Conservation (phyloP, 2,888 invertebrate species). For the Aporophyla lueneburgensis region DNA sequence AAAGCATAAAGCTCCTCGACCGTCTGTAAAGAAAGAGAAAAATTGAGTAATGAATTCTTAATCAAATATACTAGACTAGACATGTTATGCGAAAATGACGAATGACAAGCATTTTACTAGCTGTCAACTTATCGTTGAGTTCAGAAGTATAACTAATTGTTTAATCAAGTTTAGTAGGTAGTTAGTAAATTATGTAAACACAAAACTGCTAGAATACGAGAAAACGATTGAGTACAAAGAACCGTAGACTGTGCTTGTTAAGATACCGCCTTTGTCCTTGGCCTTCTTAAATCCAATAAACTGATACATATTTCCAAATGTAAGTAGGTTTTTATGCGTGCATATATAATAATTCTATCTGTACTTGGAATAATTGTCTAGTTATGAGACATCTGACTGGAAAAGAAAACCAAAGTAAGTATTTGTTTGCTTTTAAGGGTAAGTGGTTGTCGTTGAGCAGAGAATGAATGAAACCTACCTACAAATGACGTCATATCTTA, state of each 20-base stretch:
- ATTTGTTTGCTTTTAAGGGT: background rate
- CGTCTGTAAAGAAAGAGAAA: slow-evolving; percentile 88
- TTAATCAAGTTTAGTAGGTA: background rate
- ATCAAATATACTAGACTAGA: background rate
- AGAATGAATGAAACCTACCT: slow-evolving; percentile 17
- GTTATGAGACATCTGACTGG: background rate
- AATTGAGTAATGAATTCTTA: background rate
- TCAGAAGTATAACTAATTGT: slow-evolving; percentile 7
- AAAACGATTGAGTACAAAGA: background rate
- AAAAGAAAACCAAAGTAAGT: background rate
- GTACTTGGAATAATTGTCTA: background rate
- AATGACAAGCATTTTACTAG: slow-evolving; percentile 8
- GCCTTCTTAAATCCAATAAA: background rate
- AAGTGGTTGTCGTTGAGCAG: slow-evolving; percentile 12
- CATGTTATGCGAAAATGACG: background rate
- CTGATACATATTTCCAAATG: background rate
- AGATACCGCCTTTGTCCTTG: slow-evolving; percentile 5
- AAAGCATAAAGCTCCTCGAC: slow-evolving; percentile 93
- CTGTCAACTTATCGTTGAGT: background rate
- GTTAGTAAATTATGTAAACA: slow-evolving; percentile 20
- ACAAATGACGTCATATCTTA: slow-evolving; percentile 41
- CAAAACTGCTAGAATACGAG: background rate
- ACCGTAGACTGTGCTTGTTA: background rate
- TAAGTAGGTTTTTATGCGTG: background rate
- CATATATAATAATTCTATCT: background rate